These are phyloP conservation scores for Spodoptera litura DNA, from an alignment of 1,140 invertebrate genomes.

Conservation along the genomic window DNA sequence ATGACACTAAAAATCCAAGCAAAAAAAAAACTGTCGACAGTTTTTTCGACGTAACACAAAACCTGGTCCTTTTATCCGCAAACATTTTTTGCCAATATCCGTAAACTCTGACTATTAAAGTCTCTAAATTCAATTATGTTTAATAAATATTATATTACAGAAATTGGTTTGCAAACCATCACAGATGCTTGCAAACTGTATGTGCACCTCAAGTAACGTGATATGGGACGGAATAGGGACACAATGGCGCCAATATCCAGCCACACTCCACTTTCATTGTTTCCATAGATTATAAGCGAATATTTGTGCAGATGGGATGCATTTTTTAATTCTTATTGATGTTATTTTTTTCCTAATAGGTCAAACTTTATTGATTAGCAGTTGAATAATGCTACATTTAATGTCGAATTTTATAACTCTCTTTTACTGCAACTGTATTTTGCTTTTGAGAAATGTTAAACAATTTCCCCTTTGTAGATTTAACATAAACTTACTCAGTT, in stretches of 20 bases:
- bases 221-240: conserved; percentile 18
- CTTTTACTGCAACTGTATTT: neutral
- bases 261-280: conserved; percentile 38
- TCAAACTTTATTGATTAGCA: too few relatives aligned
- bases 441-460: too few relatives aligned
- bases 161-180: conserved; percentile 29
- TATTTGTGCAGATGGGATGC: neutral
- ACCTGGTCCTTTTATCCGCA: too few relatives aligned
- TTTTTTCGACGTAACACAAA: too few relatives aligned
- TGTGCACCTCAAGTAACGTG: conserved; percentile 22
- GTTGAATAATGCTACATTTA: too few relatives aligned
- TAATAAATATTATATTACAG: neutral
- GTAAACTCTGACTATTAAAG: neutral
- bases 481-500: neutral
- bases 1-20: neutral
- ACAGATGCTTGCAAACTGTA: neutral
- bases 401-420: too few relatives aligned
- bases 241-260: conserved; percentile 25
- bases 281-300: conserved; percentile 18
- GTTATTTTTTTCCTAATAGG: neutral
- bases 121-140: too few relatives aligned
- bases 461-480: neutral
- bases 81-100: neutral
- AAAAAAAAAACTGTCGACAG: neutral
- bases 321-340: neutral